Conservation (phyloP, 2,113 vertebrate genomes). For the Pogona vitticeps region DNA sequence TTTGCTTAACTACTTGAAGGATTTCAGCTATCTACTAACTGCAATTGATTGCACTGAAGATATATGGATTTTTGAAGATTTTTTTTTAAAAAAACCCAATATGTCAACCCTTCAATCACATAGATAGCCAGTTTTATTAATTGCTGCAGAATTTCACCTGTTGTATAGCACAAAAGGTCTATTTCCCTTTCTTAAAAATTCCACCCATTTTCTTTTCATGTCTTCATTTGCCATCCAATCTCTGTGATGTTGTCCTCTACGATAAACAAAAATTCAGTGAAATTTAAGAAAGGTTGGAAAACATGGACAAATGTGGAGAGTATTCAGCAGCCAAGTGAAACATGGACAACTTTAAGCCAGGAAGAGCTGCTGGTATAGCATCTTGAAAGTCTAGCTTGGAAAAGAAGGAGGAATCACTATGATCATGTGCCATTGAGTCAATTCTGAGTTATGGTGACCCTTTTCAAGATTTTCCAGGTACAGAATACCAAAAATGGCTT, state of each 20-base stretch:
- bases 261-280: too few species aligned
- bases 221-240: background rate
- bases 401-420: background rate
- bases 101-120: background rate
- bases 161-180: background rate
- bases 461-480: too few species aligned
- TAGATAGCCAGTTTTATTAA: background rate
- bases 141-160: background rate
- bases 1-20: background rate
- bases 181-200: background rate
- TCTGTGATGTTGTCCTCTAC: too few species aligned
- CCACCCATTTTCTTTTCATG: background rate
- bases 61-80: background rate
- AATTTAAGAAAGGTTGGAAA: background rate
- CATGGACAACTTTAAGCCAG: too few species aligned
- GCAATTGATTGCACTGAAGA: background rate
- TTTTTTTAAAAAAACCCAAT: background rate
- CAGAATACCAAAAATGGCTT: too few species aligned
- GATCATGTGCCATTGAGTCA: too few species aligned
- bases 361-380: background rate
- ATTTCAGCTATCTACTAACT: background rate
- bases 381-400: background rate
- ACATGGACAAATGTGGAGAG: background rate
- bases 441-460: too few species aligned
- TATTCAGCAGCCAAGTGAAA: background rate